A percentile compares a stretch with the other conserved stretches of the same genome.
Evolutionary conservation across 2,113 vertebrate genomes (phyloP).

Genomic region (Esox niger): DNA sequence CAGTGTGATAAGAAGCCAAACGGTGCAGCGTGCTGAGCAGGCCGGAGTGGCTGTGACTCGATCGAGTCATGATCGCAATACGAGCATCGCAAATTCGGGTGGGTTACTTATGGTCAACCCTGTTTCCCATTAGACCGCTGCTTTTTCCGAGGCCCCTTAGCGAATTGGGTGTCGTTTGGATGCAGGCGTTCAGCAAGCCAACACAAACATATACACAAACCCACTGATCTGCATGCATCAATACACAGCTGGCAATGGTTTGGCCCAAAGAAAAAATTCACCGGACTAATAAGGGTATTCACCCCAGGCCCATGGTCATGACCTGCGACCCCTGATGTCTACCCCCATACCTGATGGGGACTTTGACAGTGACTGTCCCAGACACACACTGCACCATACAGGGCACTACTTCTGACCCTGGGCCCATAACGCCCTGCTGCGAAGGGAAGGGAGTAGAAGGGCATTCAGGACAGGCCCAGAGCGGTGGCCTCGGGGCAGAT

Average conservation of each 20-base stretch:
- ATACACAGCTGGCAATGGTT: conserved; percentile 45
- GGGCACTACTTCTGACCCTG: not conserved
- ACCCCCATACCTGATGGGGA: conserved; percentile 26
- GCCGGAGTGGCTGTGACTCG: no score
- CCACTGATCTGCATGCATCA: conserved; percentile 13
- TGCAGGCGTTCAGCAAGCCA: no score
- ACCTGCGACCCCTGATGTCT: conserved; percentile 56
- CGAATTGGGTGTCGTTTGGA: no score
- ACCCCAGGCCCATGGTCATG: conserved; percentile 32
- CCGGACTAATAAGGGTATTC: conserved; percentile 49
- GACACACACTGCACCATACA: not conserved
- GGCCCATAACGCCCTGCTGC: no score
- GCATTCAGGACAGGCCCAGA: not conserved
- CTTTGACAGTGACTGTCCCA: conserved; percentile 27
- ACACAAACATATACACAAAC: conserved; percentile 6
- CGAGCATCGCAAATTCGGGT: no score
- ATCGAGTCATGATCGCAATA: no score
- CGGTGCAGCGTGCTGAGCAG: no score
- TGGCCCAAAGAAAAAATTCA: conserved; percentile 33
- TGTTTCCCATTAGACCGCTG: no score
- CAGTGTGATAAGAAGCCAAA: no score
- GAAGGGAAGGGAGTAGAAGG: not conserved
- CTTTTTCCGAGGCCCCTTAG: no score
- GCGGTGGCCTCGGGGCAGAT: not conserved
- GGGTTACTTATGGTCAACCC: no score